phyloP scores from a whole-genome alignment of 1,140 invertebrate species.

The Bradysia coprophila region DNA sequence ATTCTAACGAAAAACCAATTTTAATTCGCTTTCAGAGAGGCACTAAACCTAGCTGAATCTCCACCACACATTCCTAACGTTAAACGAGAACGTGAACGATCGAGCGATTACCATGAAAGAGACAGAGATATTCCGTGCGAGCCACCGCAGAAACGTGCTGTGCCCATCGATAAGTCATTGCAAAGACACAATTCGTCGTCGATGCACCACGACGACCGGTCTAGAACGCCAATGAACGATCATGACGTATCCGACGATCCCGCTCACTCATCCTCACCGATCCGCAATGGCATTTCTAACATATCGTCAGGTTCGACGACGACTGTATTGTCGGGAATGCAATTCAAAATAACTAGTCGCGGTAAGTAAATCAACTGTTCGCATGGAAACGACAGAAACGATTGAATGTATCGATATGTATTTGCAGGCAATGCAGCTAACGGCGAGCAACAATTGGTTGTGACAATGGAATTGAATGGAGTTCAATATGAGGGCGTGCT shows the following conservation, averaged over 20 bases:
- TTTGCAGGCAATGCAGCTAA: slow-evolving; percentile 26
- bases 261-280: neutral
- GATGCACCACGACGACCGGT: slow-evolving; percentile 22
- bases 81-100: slow-evolving; percentile 34
- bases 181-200: slow-evolving; percentile 21
- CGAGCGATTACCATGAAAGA: slow-evolving; percentile 12
- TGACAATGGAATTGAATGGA: slow-evolving; percentile 94
- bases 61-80: slow-evolving; percentile 34
- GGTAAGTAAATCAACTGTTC: slow-evolving; percentile 44
- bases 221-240: neutral
- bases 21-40: slow-evolving; percentile 27
- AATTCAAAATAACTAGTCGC: slow-evolving; percentile 79
- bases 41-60: slow-evolving; percentile 39
- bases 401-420: neutral
- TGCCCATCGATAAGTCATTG: slow-evolving; percentile 15
- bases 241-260: neutral
- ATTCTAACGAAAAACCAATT: neutral
- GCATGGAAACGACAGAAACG: no score
- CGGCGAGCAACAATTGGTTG: slow-evolving; percentile 73
- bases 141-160: slow-evolving; percentile 38
- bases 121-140: slow-evolving; percentile 21
- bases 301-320: neutral
- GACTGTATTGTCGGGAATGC: slow-evolving; percentile 33
- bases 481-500: slow-evolving; percentile 75
- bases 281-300: slow-evolving; percentile 17